A percentile compares a stretch with the other conserved stretches of the same genome.
Evolutionary conservation across 2,797 vertebrate species (phyloP).

Genomic region (Aeoliscus strigatus): DNA sequence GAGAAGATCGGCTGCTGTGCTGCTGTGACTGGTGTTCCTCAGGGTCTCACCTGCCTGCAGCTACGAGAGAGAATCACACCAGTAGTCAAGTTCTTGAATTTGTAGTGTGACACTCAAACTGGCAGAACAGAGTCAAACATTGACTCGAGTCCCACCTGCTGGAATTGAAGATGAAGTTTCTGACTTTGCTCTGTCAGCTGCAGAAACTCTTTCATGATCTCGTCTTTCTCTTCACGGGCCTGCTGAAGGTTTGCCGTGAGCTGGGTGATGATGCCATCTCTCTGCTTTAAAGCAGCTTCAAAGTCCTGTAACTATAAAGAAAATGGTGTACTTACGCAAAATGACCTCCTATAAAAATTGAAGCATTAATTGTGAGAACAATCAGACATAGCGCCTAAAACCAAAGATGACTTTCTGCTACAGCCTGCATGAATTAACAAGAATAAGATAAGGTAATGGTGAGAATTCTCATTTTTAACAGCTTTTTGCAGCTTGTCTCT

Average conservation of each 20-base stretch:
- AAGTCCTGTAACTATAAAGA: constrained; percentile 87
- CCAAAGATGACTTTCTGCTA: no score
- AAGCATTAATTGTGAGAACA: neutral
- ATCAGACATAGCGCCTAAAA: no score
- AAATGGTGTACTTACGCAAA: constrained; percentile 1
- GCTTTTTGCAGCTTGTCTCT: no score
- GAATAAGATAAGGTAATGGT: neutral
- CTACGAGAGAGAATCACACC: constrained; percentile 57
- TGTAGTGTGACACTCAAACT: no score
- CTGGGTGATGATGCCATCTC: constrained; percentile 95
- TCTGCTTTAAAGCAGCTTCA: constrained; percentile 92
- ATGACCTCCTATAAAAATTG: neutral
- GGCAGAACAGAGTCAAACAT: no score
- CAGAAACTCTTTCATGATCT: constrained; percentile 93
- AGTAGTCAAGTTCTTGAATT: no score
- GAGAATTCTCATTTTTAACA: no score
- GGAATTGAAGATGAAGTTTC: constrained; percentile 95
- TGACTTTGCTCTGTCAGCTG: constrained; percentile 94
- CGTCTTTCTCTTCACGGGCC: constrained; percentile 92
- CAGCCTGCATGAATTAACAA: no score
- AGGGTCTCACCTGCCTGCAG: constrained; percentile 92
- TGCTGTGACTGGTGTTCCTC: constrained; percentile 89
- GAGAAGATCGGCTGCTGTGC: constrained; percentile 87
- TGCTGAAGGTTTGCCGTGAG: constrained; percentile 93
- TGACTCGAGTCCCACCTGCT: constrained; percentile 77